Conservation (phyloP, 2,797 vertebrate genomes). For the Gambusia yucatana region DNA sequence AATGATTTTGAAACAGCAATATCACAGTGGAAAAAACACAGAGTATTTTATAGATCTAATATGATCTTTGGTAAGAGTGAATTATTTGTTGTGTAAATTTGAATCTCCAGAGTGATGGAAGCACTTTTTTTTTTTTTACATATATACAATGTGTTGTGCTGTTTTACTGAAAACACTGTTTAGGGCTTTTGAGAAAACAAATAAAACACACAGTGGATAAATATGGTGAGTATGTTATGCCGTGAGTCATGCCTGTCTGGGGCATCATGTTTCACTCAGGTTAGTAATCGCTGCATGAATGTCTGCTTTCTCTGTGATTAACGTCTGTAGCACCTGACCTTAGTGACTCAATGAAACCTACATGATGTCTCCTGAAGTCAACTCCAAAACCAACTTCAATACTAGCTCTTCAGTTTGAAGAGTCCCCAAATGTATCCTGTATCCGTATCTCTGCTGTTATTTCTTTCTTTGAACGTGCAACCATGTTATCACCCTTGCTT, state of each 20-base stretch:
- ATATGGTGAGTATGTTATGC: conserved; percentile 8
- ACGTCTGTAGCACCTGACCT: conserved; percentile 27
- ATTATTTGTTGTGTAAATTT: conserved; percentile 32
- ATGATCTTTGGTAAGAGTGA: conserved; percentile 1
- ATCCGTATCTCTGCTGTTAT: conserved; percentile 45
- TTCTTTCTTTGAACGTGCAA: conserved; percentile 63
- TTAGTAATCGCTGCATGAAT: conserved; percentile 45
- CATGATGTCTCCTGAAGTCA: conserved; percentile 26
- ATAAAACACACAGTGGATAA: conserved; percentile 36
- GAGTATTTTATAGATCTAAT: conserved; percentile 14
- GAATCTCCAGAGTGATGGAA: conserved; percentile 34
- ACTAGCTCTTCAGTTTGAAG: conserved; percentile 31
- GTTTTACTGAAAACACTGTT: conserved; percentile 25
- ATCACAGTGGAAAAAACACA: conserved; percentile 7
- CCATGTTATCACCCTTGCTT: conserved; percentile 81
- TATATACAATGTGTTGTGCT: neutral
- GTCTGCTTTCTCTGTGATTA: conserved; percentile 40
- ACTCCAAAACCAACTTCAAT: conserved; percentile 19
- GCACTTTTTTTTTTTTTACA: neutral
- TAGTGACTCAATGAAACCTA: conserved; percentile 32
- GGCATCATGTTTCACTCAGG: conserved; percentile 51
- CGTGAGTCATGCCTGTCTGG: conserved; percentile 55
- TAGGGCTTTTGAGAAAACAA: conserved; percentile 17
- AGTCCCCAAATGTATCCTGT: conserved; percentile 17
- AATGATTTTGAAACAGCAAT: neutral